Percentiles rank a stretch among this genome's conserved stretches.
Evolutionary conservation across 2,113 vertebrate genomes (phyloP).

Genomic region (Hypomesus transpacificus): DNA sequence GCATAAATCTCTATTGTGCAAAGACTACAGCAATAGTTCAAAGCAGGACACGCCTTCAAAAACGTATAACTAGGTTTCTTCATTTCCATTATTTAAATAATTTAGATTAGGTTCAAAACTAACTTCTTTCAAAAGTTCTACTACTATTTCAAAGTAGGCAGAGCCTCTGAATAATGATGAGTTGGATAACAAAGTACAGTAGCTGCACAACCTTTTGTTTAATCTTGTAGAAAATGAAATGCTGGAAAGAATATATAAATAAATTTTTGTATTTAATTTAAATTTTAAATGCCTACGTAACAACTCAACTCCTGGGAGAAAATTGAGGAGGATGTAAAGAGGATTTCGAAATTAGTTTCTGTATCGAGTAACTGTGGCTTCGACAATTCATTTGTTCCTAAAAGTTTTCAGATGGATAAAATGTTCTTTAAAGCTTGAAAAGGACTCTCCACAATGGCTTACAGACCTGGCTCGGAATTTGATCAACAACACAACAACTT

Average conservation of each 20-base stretch:
- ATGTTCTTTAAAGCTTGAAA: too few relatives aligned
- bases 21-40: slow-evolving; percentile 7
- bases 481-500: background rate
- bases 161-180: slow-evolving; percentile 27
- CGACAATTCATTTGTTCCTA: too few relatives aligned
- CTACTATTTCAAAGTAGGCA: slow-evolving; percentile 16
- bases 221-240: background rate
- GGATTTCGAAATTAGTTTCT: too few relatives aligned
- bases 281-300: background rate
- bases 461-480: background rate
- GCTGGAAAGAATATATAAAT: background rate
- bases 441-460: too few relatives aligned
- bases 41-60: slow-evolving; percentile 11
- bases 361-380: too few relatives aligned
- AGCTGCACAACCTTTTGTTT: background rate
- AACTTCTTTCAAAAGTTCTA: slow-evolving; percentile 9
- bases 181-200: slow-evolving; percentile 13
- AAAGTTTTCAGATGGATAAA: too few relatives aligned
- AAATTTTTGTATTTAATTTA: too few relatives aligned
- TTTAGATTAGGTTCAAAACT: slow-evolving; percentile 15
- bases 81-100: slow-evolving; percentile 34
- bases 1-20: background rate
- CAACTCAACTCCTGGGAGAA: too few relatives aligned
- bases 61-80: slow-evolving; percentile 6
- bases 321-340: too few relatives aligned